Evolutionary conservation across 2,797 vertebrate species (phyloP).

Genomic region (Acanthopagrus latus): DNA sequence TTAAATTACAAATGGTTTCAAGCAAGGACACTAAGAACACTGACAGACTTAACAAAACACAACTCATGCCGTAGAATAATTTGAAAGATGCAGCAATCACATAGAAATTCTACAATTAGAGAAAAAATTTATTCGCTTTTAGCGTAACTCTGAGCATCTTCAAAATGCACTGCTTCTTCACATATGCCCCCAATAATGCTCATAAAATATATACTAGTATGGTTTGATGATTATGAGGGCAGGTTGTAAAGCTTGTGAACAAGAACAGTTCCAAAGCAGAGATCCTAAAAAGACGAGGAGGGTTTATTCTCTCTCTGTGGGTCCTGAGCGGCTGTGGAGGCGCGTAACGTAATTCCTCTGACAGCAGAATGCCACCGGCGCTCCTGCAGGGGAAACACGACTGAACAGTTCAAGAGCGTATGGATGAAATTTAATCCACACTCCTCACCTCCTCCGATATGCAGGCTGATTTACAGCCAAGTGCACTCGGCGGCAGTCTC

Average conservation of each 20-base stretch:
- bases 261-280: conserved; percentile 3
- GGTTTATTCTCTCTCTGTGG: conserved; percentile 11
- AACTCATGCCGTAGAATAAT: not conserved
- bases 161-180: too few species aligned
- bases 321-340: conserved; percentile 21
- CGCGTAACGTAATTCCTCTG: conserved; percentile 64
- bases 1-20: not conserved
- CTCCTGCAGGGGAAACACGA: conserved; percentile 50
- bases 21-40: not conserved
- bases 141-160: not conserved
- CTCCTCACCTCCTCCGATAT: conserved; percentile 56
- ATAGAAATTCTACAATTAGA: not conserved
- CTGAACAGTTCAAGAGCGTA: conserved; percentile 52
- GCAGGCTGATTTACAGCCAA: conserved; percentile 55
- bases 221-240: not conserved
- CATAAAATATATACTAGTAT: not conserved
- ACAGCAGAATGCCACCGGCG: conserved; percentile 63
- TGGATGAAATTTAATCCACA: conserved; percentile 55
- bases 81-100: not conserved
- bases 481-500: conserved; percentile 47
- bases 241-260: conserved; percentile 2
- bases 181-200: not conserved
- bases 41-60: not conserved
- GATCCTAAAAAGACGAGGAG: conserved; percentile 1
- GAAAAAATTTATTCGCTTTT: not conserved